Conservation (phyloP, 2,888 invertebrate species). For the Patella pellucida region DNA sequence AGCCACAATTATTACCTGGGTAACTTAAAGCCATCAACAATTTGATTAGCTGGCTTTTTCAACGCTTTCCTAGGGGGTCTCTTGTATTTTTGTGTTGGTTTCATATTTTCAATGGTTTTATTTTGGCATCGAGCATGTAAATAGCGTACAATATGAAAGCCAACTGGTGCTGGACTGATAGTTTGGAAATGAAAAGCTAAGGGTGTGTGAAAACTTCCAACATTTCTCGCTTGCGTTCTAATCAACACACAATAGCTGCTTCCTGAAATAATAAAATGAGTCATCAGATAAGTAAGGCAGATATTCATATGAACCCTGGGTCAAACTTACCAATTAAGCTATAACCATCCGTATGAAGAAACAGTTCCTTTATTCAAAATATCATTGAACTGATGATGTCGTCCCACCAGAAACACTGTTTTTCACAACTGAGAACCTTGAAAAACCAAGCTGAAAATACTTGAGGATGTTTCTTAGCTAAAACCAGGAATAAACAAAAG, state of each 20-base stretch:
- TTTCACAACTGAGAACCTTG: no score
- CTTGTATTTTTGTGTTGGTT: conserved; percentile 45
- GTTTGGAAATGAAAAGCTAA: conserved; percentile 48
- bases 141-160: conserved; percentile 47
- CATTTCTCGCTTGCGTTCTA: conserved; percentile 37
- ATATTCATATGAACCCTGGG: no score
- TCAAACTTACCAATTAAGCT: no score
- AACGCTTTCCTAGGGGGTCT: conserved; percentile 15
- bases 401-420: no score
- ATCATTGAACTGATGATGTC: no score
- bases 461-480: no score
- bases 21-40: neutral
- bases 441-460: no score
- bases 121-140: conserved; percentile 45
- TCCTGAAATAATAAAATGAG: conserved; percentile 35
- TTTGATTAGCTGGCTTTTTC: neutral
- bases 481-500: no score
- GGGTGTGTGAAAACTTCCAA: conserved; percentile 50
- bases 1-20: neutral
- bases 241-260: conserved; percentile 41
- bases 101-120: conserved; percentile 41
- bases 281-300: no score
- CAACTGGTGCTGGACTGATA: conserved; percentile 14
- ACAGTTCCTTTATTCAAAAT: no score
- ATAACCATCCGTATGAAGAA: no score